Percentiles rank a stretch among this genome's conserved stretches.
These are phyloP conservation scores for Ligdia adustata DNA, from an alignment of 2,888 invertebrate genomes.

Conservation along the genomic window DNA sequence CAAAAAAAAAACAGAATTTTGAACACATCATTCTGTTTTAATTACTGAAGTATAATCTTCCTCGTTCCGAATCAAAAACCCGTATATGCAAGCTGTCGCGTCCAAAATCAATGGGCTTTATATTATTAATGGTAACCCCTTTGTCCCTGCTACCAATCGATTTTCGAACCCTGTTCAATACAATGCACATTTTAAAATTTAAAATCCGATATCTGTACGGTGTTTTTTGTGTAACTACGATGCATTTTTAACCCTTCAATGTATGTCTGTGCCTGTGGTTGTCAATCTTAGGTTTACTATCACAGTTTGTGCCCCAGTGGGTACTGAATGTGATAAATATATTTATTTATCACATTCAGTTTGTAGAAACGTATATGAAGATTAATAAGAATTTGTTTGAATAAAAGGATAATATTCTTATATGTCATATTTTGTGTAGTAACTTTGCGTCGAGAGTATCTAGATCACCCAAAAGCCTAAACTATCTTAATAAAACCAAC, in stretches of 20 bases:
- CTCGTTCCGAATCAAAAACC: constrained; percentile 46
- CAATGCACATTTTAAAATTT: constrained; percentile 84
- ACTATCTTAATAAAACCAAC: too few species aligned
- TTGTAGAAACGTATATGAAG: background rate
- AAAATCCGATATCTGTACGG: constrained; percentile 83
- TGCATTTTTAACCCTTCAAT: constrained; percentile 83
- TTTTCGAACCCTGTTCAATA: constrained; percentile 79
- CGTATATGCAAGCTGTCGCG: constrained; percentile 70
- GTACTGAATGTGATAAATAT: background rate
- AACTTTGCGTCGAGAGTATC: too few species aligned
- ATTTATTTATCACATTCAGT: background rate
- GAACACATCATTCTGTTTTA: constrained; percentile 33
- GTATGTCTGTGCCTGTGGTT: constrained; percentile 65
- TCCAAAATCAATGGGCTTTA: constrained; percentile 71
- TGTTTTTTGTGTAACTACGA: constrained; percentile 76
- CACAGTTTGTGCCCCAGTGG: background rate
- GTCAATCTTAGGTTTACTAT: constrained; percentile 46
- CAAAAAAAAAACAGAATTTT: too few species aligned
- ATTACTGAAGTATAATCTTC: constrained; percentile 41
- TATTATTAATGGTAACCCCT: constrained; percentile 81
- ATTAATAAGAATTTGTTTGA: too few species aligned
- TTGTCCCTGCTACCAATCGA: constrained; percentile 79
- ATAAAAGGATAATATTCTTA: too few species aligned
- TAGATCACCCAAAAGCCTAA: too few species aligned
- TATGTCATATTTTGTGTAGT: too few species aligned